Evolutionary conservation across 2,888 invertebrate species (phyloP), one percentile per base, ranked within the genome.

Genomic region (Polyommatus iphigenia): DNA sequence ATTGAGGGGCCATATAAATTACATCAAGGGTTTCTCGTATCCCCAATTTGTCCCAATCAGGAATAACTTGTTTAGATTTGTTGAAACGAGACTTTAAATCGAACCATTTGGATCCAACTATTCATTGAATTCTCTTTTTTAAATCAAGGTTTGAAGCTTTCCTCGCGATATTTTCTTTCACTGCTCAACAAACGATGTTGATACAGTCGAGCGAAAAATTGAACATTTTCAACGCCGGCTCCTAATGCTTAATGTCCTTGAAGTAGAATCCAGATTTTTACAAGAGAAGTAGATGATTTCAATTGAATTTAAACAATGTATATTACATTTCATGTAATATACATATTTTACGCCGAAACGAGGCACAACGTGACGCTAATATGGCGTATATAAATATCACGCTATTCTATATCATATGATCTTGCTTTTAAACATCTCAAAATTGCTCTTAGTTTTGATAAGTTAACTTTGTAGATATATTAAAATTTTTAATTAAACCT

Each of bases 121-220:
- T 67, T 67, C 62, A 67, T 24, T 29, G 62, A 29, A 29, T 67
- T 24, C 24, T 29, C 62, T 67, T 67, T 67, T 29, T 67, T 67
- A 5, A 67, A 67, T 32, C 67, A 29, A 67, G 67, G 62, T 62
- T 62, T 62, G 62, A 62, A 62, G 67, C 67, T 67, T 67, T 32
- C 29, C 29, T 67, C 29, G 18, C 29, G 67, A 67, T 67, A 67
- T 67, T 67, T 62, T 24, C 59, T 24, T 62, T 67, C 29, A 18
- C 15, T 29, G 29, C 67, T 67, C 13, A 18, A 32, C 67, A 32
- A 29, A 67, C 29, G 67, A 67, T 67, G 67, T 67, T 67, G 67
- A 67, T 67, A 67, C 67, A 67, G 67, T 18, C 67, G 29, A 67
- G 24, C 29, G 24, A 67, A 67, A 67, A 67, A 32, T 67, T 18